Percentiles rank a stretch among this genome's conserved stretches.
Conservation (phyloP, 2,888 invertebrate species). For the Megalurothrips usitatus region DNA sequence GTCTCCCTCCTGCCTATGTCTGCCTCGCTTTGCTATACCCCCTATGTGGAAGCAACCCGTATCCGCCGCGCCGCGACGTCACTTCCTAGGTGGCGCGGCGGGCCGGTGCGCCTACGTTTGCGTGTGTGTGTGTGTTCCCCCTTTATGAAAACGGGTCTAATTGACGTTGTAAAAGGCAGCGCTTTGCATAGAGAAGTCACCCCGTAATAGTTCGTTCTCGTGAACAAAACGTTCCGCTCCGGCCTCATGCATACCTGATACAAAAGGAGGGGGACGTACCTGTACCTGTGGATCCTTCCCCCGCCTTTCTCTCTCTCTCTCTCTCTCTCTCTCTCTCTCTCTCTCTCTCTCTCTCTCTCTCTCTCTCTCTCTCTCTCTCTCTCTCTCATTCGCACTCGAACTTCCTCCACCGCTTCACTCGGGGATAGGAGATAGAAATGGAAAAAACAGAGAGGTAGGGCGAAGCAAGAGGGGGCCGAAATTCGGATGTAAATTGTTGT, state of each 20-base stretch:
- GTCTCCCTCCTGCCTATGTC: no score
- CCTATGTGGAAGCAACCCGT: no score
- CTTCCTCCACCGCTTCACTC: no score
- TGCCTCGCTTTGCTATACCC: no score
- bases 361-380: no score
- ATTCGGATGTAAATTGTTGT: constrained; percentile 2
- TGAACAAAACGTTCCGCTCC: constrained; percentile 6
- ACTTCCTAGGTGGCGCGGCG: not conserved
- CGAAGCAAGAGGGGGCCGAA: not conserved
- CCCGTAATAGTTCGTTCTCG: constrained; percentile 1
- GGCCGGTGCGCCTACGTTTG: not conserved
- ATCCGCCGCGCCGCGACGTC: not conserved
- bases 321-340: no score
- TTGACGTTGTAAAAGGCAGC: constrained; percentile 18
- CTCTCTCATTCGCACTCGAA: no score
- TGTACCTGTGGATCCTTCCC: no score
- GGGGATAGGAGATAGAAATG: no score
- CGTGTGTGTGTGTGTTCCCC: not conserved
- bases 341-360: no score
- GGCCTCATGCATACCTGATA: not conserved
- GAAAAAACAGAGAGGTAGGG: no score
- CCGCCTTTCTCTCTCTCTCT: no score
- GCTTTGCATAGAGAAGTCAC: constrained; percentile 26
- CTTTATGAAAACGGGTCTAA: constrained; percentile 20
- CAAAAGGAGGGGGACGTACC: not conserved